phyloP scores from a whole-genome alignment of 1,140 invertebrate genomes.

The Drosophila littoralis region DNA sequence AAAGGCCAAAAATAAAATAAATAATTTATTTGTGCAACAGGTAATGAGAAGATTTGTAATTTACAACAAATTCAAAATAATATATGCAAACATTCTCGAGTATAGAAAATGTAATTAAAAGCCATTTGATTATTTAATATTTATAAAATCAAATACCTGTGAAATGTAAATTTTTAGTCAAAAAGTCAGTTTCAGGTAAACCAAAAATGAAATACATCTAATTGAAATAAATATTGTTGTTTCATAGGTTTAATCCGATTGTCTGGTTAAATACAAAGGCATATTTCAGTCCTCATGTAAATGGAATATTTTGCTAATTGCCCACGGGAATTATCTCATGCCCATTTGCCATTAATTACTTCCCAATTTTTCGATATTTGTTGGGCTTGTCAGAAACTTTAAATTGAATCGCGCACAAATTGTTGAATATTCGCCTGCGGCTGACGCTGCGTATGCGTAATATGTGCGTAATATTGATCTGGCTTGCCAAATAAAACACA shows the following conservation, averaged over 20 bases:
- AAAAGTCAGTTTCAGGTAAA: too few species aligned
- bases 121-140: too few species aligned
- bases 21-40: background rate
- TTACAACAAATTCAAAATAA: too few species aligned
- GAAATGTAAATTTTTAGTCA: too few species aligned
- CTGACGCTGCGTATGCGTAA: constrained; percentile 26
- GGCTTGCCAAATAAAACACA: background rate
- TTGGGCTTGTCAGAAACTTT: constrained; percentile 5
- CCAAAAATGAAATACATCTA: too few species aligned
- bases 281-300: background rate
- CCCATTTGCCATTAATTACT: background rate
- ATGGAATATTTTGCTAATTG: background rate
- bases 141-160: too few species aligned
- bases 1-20: background rate
- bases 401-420: constrained; percentile 14
- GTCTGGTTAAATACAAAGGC: too few species aligned
- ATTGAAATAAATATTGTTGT: too few species aligned
- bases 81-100: too few species aligned
- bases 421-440: constrained; percentile 2
- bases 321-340: background rate
- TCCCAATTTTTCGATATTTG: background rate
- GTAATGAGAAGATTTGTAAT: background rate
- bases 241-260: too few species aligned
- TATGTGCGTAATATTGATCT: constrained; percentile 25
- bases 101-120: too few species aligned